Percentiles rank a stretch among this genome's conserved stretches.
Conservation (phyloP, 2,888 invertebrate species). For the Amorpha juglandis region DNA sequence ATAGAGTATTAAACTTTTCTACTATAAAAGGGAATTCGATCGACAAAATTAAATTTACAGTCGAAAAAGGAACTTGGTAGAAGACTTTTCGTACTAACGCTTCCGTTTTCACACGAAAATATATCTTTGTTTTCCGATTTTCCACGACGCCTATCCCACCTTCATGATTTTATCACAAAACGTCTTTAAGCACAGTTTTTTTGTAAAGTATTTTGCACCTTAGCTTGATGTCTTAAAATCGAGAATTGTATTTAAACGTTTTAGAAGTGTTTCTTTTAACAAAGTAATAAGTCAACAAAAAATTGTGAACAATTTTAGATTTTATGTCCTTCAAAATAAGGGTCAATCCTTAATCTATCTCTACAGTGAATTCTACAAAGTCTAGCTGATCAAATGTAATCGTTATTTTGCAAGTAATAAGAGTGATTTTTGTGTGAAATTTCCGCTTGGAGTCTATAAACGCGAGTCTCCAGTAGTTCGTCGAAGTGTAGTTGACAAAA, state of each 20-base stretch:
- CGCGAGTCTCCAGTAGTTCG: slow-evolving; percentile 3
- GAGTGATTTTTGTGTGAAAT: neutral
- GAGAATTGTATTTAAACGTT: neutral
- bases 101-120: slow-evolving; percentile 4
- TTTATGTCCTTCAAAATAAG: neutral
- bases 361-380: neutral
- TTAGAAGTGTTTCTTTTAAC: too few species aligned
- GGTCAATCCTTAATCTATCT: neutral
- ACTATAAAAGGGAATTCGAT: slow-evolving; percentile 22
- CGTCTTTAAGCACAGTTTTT: neutral
- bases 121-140: slow-evolving; percentile 19
- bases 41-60: neutral
- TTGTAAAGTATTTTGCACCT: neutral
- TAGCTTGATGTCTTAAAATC: neutral
- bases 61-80: neutral
- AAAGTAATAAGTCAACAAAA: neutral
- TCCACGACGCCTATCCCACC: slow-evolving; percentile 18
- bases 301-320: neutral
- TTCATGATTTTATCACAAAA: neutral
- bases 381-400: neutral
- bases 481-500: slow-evolving; percentile 29
- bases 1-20: slow-evolving; percentile 13
- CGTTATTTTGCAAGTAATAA: neutral
- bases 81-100: neutral
- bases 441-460: neutral